A percentile compares a stretch with the other conserved stretches of the same genome.
phyloP scores from a whole-genome alignment of 2,888 invertebrate species.

The Microlaimidae sp. region DNA sequence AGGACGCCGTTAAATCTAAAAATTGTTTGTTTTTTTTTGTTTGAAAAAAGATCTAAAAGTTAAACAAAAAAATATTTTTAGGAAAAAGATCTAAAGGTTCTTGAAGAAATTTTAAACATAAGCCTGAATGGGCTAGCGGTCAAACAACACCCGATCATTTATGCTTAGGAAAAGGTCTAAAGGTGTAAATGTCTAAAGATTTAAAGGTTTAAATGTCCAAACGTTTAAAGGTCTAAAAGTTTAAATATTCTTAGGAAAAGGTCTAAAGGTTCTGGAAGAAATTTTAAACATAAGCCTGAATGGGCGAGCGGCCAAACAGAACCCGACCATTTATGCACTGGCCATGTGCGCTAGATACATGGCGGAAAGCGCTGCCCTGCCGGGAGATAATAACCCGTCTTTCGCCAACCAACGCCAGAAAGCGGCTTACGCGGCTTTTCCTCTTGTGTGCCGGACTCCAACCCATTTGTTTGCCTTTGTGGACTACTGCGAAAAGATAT shows the following conservation, averaged over 20 bases:
- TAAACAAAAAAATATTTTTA: no score
- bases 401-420: slow-evolving; percentile 42
- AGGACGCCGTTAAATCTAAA: no score
- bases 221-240: slow-evolving; percentile 18
- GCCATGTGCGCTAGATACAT: slow-evolving; percentile 46
- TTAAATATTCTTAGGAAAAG: slow-evolving; percentile 26
- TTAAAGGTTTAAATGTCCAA: no score
- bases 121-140: slow-evolving; percentile 36
- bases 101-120: slow-evolving; percentile 30
- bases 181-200: no score
- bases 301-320: slow-evolving; percentile 35
- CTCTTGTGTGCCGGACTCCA: slow-evolving; percentile 47
- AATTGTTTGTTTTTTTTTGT: no score
- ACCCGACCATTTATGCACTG: slow-evolving; percentile 48
- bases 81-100: slow-evolving; percentile 28
- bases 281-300: slow-evolving; percentile 30
- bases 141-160: no score
- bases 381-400: background rate
- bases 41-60: no score
- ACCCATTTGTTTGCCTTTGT: slow-evolving; percentile 50
- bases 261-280: slow-evolving; percentile 30
- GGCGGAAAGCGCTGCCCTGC: slow-evolving; percentile 17
- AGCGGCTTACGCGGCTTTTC: slow-evolving; percentile 44
- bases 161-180: no score
- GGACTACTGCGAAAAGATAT: slow-evolving; percentile 45